Base-by-base conservation (phyloP, 2,113 vertebrate genomes). In the Strix uralensis region DNA sequence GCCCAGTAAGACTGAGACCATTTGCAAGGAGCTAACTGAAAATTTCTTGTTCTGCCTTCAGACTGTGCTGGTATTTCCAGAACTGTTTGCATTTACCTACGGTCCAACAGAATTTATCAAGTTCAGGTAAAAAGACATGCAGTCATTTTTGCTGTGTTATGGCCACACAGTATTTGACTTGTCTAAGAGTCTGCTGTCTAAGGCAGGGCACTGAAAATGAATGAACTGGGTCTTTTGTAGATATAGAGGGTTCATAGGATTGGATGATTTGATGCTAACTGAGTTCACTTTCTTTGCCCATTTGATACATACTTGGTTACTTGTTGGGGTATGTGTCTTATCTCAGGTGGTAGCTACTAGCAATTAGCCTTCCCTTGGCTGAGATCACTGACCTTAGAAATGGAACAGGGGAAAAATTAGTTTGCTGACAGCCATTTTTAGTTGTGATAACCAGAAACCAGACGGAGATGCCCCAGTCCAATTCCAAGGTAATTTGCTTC, bases 301-400 rank as follows among this genome's bases (percentile, higher is more conserved):
- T 74, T 94, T 92, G 38, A 74, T 74, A 46, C n/a, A n/a, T 29
- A 42, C n/a, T 34, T 30, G 7, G 2, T 59, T 82, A 49, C 25
- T 73, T 81, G 32, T 11, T 34, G 36, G 29, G 10, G 6, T 38
- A 42, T n/a, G 20, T 58, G 51, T 70, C 63, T 91, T 86, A 86
- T 92, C 80, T 95, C 59, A 22, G 61, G 44, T 71, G 23, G n/a
- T 79, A 78, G 81, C 38, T 78, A 71, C 57, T 32, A 61, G 58
- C 34, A 90, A 88, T 91, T 83, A 94, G n/a, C 20, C 38, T 84
- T 95, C 15, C 8, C 19, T 34, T 81, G 59, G 6, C 65, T 89
- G 46, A 83, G 59, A 74, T 81, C 42, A 78, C 25, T 86, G 67
- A 74, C 63, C 51, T 74, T 88, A 86, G 69, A 88, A 78, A 78